Percentiles rank a stretch among this genome's conserved stretches.
Conservation (phyloP, 2,888 invertebrate species). For the Volucella inanis region DNA sequence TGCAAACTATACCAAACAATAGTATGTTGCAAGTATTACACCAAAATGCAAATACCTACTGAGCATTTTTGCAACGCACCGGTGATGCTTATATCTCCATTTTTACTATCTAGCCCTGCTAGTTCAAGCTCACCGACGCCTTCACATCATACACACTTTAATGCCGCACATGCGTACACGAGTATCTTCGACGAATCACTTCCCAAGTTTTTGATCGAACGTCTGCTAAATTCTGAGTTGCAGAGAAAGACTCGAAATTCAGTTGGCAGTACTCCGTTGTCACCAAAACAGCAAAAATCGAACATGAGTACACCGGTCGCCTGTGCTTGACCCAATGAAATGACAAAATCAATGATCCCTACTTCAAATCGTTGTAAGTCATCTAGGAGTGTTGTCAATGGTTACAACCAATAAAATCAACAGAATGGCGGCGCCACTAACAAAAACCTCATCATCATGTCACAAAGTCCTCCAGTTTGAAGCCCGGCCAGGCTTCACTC, state of each 20-base stretch:
- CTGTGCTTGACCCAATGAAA: constrained; percentile 76
- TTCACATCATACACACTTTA: constrained; percentile 82
- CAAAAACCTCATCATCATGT: constrained; percentile 83
- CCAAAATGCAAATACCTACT: constrained; percentile 97
- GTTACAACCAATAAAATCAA: constrained; percentile 76
- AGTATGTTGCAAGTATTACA: constrained; percentile 95
- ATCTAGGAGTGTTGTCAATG: constrained; percentile 76
- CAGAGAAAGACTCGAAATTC: constrained; percentile 83
- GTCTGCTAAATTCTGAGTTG: constrained; percentile 86
- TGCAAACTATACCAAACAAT: constrained; percentile 97
- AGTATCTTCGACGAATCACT: too few relatives aligned
- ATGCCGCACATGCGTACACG: too few relatives aligned
- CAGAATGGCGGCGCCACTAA: constrained; percentile 77
- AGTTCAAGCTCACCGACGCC: constrained; percentile 85
- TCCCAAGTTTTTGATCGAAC: too few relatives aligned
- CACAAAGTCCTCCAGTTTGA: constrained; percentile 85
- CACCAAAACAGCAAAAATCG: constrained; percentile 83
- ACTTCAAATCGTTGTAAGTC: constrained; percentile 60
- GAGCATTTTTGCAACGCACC: constrained; percentile 98
- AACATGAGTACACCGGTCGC: constrained; percentile 82
- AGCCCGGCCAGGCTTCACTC: constrained; percentile 83
- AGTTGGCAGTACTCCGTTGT: constrained; percentile 87
- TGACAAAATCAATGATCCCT: constrained; percentile 76
- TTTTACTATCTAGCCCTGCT: constrained; percentile 90
- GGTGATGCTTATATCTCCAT: constrained; percentile 94